Conservation (phyloP, 1,140 invertebrate genomes). For the Stenopsyche tienmushanensis region DNA sequence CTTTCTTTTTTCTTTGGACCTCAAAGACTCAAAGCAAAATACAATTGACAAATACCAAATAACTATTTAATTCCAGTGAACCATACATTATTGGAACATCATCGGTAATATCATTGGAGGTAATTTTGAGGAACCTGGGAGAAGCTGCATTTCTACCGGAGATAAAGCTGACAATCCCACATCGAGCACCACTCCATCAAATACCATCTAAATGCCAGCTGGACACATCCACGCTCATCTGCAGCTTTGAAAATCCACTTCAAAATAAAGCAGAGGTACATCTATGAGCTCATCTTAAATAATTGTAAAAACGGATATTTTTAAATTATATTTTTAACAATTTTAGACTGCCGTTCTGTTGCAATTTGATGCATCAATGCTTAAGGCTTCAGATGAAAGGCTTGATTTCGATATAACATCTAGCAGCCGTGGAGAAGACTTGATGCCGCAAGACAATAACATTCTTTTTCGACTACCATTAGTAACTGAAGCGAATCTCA, state of each 20-base stretch:
- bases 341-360: slow-evolving; percentile 29
- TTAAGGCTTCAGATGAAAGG: not conserved
- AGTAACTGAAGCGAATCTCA: not conserved
- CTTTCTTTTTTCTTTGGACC: too few species aligned
- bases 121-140: slow-evolving; percentile 30
- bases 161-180: slow-evolving; percentile 9
- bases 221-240: slow-evolving; percentile 14
- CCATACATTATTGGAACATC: slow-evolving; percentile 31
- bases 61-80: slow-evolving; percentile 11
- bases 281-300: too few species aligned
- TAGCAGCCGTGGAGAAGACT: slow-evolving; percentile 4
- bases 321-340: slow-evolving; percentile 16
- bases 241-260: slow-evolving; percentile 36
- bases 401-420: slow-evolving; percentile 7
- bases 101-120: slow-evolving; percentile 24
- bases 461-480: not conserved
- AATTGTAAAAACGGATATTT: slow-evolving; percentile 3
- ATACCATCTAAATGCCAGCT: slow-evolving; percentile 32
- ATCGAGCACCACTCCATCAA: slow-evolving; percentile 19
- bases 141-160: slow-evolving; percentile 36
- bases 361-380: slow-evolving; percentile 15
- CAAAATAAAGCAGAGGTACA: slow-evolving; percentile 4
- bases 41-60: not conserved
- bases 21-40: not conserved
- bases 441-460: not conserved